Evolutionary conservation across 2,797 vertebrate genomes (phyloP).

Genomic region (Molossus molossus): DNA sequence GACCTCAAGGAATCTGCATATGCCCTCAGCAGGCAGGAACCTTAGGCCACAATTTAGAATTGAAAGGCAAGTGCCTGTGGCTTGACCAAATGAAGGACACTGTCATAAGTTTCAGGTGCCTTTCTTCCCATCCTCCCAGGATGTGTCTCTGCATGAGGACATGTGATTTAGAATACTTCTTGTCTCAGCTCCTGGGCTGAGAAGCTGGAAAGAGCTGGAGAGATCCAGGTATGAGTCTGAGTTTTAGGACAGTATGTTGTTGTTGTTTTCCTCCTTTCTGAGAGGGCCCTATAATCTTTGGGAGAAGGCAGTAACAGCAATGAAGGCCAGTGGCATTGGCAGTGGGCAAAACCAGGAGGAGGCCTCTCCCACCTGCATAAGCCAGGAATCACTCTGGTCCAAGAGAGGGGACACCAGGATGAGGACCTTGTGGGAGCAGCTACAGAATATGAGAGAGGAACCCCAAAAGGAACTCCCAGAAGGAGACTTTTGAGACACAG

Average conservation of each 20-base stretch:
- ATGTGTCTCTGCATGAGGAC: neutral
- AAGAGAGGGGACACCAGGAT: neutral
- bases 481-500: neutral
- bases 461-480: rapidly evolving
- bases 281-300: neutral
- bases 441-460: neutral
- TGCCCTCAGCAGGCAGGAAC: neutral
- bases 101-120: neutral
- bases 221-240: neutral
- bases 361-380: neutral
- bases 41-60: neutral
- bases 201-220: neutral
- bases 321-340: neutral
- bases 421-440: neutral
- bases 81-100: neutral
- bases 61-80: neutral
- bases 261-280: neutral
- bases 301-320: neutral
- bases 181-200: neutral
- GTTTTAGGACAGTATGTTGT: too few relatives aligned
- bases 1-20: rapidly evolving
- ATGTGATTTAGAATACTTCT: neutral
- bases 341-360: neutral
- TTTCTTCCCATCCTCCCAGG: neutral
- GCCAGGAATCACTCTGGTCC: neutral